Percentiles rank a stretch among this genome's conserved stretches.
These are phyloP conservation scores for Hiodon tergisus DNA, from an alignment of 2,113 vertebrate genomes.

Conservation along the genomic window DNA sequence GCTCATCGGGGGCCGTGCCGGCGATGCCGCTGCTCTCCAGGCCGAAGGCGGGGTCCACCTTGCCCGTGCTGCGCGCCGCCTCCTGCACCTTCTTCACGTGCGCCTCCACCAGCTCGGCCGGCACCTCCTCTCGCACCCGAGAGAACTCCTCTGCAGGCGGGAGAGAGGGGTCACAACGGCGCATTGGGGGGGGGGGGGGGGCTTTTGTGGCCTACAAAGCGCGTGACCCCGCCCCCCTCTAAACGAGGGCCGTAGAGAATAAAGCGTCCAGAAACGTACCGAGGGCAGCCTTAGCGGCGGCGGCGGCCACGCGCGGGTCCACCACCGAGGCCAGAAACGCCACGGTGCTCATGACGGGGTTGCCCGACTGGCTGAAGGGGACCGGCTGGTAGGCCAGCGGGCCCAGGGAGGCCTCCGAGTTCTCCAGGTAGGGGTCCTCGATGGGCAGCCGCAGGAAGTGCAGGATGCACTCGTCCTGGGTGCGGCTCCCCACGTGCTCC, in stretches of 20 bases:
- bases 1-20: slow-evolving; percentile 82
- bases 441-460: slow-evolving; percentile 93
- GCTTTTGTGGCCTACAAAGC: too few species aligned
- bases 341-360: slow-evolving; percentile 96
- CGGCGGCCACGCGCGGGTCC: slow-evolving; percentile 88
- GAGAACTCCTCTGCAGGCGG: slow-evolving; percentile 83
- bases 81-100: slow-evolving; percentile 96
- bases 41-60: slow-evolving; percentile 83
- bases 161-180: neutral
- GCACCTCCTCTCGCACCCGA: slow-evolving; percentile 90
- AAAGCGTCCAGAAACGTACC: slow-evolving; percentile 56
- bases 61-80: slow-evolving; percentile 80
- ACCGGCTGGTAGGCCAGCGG: slow-evolving; percentile 91
- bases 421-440: slow-evolving; percentile 92
- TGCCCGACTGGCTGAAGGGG: slow-evolving; percentile 95
- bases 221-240: too few species aligned
- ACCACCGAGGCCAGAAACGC: slow-evolving; percentile 95
- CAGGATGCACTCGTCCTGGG: slow-evolving; percentile 94
- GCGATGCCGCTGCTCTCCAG: slow-evolving; percentile 94
- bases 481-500: slow-evolving; percentile 90
- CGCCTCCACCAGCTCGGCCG: slow-evolving; percentile 88
- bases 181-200: too few species aligned
- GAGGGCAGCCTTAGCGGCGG: slow-evolving; percentile 85
- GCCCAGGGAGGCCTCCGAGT: slow-evolving; percentile 78
- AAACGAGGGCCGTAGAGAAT: too few species aligned